These are phyloP conservation scores for Apodemia hepburni DNA, from an alignment of 2,888 invertebrate genomes.

Conservation along the genomic window DNA sequence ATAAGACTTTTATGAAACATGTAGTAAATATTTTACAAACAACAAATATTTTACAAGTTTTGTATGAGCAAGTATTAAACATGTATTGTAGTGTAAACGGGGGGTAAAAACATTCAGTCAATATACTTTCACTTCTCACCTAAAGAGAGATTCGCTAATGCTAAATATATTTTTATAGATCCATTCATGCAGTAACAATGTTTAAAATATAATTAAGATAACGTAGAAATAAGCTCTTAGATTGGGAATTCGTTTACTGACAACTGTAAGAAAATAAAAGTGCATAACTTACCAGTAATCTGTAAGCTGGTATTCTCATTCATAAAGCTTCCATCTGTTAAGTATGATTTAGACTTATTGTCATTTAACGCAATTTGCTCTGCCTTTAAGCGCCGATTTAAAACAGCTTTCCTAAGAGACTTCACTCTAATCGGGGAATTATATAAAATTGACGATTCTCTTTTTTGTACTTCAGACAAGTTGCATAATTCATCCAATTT, in stretches of 20 bases:
- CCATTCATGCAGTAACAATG: no score
- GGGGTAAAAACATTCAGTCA: no score
- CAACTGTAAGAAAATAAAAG: constrained; percentile 13
- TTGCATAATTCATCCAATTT: constrained; percentile 59
- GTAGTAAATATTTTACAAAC: no score
- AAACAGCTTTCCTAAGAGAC: constrained; percentile 54
- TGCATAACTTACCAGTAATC: constrained; percentile 54
- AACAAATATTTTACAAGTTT: no score
- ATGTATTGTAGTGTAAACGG: no score
- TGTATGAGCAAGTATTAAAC: no score
- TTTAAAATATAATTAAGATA: no score
- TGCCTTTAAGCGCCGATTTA: constrained; percentile 45
- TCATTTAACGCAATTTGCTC: not conserved
- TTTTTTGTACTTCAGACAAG: constrained; percentile 38
- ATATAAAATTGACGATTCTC: constrained; percentile 53
- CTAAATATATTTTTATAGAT: no score
- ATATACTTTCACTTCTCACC: no score
- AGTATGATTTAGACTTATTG: not conserved
- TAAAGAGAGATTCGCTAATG: no score
- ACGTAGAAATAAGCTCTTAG: no score
- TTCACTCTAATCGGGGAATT: constrained; percentile 53
- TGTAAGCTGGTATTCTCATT: constrained; percentile 59
- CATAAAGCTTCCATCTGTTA: constrained; percentile 39
- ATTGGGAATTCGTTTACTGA: not conserved
- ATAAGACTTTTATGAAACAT: no score